Evolutionary conservation across 2,797 vertebrate genomes (phyloP).

Genomic region (Coluber constrictor): DNA sequence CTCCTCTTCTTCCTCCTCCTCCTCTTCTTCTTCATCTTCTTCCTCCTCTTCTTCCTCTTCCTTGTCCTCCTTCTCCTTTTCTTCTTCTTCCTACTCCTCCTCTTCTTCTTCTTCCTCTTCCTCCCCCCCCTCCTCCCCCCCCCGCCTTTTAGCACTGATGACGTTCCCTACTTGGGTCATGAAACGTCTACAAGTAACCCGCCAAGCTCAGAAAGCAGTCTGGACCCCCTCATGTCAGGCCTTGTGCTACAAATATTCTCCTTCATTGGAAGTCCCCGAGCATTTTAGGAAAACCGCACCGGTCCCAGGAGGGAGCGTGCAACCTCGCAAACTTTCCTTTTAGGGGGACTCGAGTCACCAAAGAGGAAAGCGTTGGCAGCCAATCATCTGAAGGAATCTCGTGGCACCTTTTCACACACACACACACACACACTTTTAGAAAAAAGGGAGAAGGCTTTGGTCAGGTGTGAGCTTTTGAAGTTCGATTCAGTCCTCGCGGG

Average conservation of each 20-base stretch:
- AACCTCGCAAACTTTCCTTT: neutral
- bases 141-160: neutral
- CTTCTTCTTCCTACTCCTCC: accelerated
- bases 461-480: neutral
- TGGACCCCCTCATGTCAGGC: no score
- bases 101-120: accelerated
- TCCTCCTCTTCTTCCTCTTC: no score
- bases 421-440: neutral
- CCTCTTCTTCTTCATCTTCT: accelerated
- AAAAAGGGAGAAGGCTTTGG: neutral
- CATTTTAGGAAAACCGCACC: neutral
- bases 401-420: neutral
- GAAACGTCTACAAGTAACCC: neutral
- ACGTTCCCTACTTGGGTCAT: neutral
- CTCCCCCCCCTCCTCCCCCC: no score
- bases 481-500: neutral
- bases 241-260: no score
- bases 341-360: neutral
- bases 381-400: neutral
- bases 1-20: accelerated
- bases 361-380: neutral
- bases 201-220: accelerated
- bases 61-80: no score
- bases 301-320: no score
- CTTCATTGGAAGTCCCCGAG: neutral